Base-by-base conservation (phyloP, 1,140 invertebrate species). In the Pseudomyrmex cubaensis region DNA sequence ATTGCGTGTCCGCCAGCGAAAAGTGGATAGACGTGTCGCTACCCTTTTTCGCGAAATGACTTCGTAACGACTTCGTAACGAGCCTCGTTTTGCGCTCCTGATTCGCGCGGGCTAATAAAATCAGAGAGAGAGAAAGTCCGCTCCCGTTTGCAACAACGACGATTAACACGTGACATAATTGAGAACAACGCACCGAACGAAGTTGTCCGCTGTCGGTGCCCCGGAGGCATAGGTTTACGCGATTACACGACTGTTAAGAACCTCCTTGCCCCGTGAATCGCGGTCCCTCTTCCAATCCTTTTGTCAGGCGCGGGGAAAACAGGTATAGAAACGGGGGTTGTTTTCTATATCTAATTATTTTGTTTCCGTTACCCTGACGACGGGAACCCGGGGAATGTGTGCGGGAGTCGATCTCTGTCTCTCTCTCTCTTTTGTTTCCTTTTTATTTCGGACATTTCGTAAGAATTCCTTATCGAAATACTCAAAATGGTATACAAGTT, bases 81-180 rank as follows among this genome's bases (percentile, higher is more conserved):
- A 54, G 3, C 54, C 54, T 50, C 76, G 76, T 80, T 70, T 80
- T 20, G 76, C 52, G 76, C 64, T 78, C 7, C 76, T 57, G 64
- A 78, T 70, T 78, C 76, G 76, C 76, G 76, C 63, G 17, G 4
- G 66, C 76, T 80, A 80, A 80, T 80, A 70, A 80, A 57, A 80
- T 80, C 76, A 80, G 66, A 44, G 35, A 35, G 35, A 7, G 35
- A 35, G 35, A 35, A 10, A 15, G 44, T 15, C 20, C 22, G 54
- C 64, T 57, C 52, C 44, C 52, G 35, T 35, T 35, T 54, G 20
- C 54, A 59, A 70, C 64, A 44, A 78, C 75, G 52, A 46, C 83
- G 75, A 82, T 84, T 78, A 84, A 82, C 83, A 57, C 63, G 77
- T 35, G 70, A 62, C 64, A 84, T 84, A 84, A 84, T 84, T 85